Evolutionary conservation across 1,140 invertebrate species (phyloP), one percentile per base, ranked within the genome.

Genomic region (Drosophila carrolli): DNA sequence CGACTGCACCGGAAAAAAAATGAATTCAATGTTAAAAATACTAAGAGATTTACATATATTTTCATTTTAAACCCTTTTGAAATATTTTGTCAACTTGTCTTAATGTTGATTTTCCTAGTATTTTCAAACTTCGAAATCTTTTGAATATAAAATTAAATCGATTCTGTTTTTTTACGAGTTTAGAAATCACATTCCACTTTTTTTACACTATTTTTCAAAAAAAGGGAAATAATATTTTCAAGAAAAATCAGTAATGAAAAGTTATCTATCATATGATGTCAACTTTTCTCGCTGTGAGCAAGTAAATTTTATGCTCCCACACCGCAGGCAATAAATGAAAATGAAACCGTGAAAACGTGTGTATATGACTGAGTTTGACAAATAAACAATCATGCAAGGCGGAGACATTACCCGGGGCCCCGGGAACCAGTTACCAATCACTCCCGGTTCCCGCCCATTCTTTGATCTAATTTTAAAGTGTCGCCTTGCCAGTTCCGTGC

Each of bases 251-350:
- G 8, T 1, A 0, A 32, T 32, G 29, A 7, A 32, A 32, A 32
- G 7, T 32, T 32, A 32, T 37, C 3, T 32, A 32, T 38, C 0
- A 38, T 10, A 10, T 44, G 7, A 16, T 7, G 4, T 44, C 4
- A 16, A 44, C 14, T 16, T 71, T 76, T 74, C 13, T 29, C 29
- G 43, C 59, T 46, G 71, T 60, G 47, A 55, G 63, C 40, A 44
- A 76, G 55, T 60, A 47, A 41, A 66, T 77, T 80, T 83, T 51
- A 80, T 89, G 72, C 55, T 60, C 50, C 44, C 44, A 57, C 66
- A 65, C 79, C 63, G 57, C 65, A 19, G 60, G 79, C 59, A 65
- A 83, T 79, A 76, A 82, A 70, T 56, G 44, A 77, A 77, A 77
- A 77, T 62, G 58, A 86, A 86, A 86, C 65, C 43, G 78, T 35